Base-by-base conservation (phyloP, 2,797 vertebrate genomes). In the Hyperoplus lanceolatus region DNA sequence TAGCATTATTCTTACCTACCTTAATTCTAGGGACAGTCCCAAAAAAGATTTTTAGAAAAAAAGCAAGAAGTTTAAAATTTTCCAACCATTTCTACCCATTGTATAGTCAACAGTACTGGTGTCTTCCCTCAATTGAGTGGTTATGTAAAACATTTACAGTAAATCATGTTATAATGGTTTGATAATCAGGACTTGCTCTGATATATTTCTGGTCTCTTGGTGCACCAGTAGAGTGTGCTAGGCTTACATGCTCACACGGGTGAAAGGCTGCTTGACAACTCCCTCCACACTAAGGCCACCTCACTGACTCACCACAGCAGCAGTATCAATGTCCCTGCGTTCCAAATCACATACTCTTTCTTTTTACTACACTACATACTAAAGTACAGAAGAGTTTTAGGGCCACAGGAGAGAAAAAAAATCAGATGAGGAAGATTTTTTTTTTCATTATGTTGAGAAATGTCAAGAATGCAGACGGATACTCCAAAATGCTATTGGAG, bases 201-300 rank as follows among this genome's bases (percentile, higher is more conserved):
- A 11, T 56, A 6, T 16, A 15, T 0, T 59, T 53, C 16, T 48
- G 10, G 46, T 88, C 53, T 83, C 78, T 62, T 18, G 53, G 69
- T 68, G 7, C 41, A 49, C 83, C 86, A 75, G 89, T 71, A 87
- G 85, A 82, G 83, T 85, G 80, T 82, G 87, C 80, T 79, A 77
- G 78, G 83, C 76, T 59, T 74, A 58, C 82, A 15, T 80, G 62
- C 42, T 83, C 64, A 9, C 4, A 9, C 57, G 70, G 70, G 72
- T 79, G 58, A 77, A 73, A 72, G 38, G 48, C 46, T 74, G 55
- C 10, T 67, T 79, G 73, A 63, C 59, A 39, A 5, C 57, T 49
- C 29, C 48, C 69, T 67, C 53, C 60, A 11, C 0, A 9, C 70
- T 43, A 41, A 78, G 58, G 58, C 71, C 73, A 57, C 8, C 21